These are phyloP conservation scores for Tetramorium bicarinatum DNA, from an alignment of 2,888 invertebrate species.

Conservation along the genomic window DNA sequence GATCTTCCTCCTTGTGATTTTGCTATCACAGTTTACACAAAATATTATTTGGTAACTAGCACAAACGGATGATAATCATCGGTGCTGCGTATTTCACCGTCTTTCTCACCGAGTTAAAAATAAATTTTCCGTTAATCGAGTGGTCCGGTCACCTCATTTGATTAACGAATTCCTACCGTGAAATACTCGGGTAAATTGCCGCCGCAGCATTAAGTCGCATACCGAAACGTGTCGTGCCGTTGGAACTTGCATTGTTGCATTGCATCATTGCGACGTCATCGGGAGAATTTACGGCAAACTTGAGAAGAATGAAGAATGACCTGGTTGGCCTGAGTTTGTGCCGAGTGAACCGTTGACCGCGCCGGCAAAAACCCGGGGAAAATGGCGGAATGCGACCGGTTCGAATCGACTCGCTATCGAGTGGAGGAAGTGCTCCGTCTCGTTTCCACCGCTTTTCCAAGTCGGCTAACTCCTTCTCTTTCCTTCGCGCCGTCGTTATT, in stretches of 20 bases:
- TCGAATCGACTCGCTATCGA: constrained; percentile 79
- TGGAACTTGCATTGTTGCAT: constrained; percentile 14
- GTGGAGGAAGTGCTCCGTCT: constrained; percentile 64
- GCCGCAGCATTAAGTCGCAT: constrained; percentile 13
- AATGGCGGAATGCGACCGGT: constrained; percentile 77
- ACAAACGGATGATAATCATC: background rate
- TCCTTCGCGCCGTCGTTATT: constrained; percentile 42
- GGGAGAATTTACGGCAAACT: constrained; percentile 20
- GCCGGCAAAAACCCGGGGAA: constrained; percentile 74
- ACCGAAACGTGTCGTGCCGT: constrained; percentile 7
- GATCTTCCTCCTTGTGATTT: background rate
- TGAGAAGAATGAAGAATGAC: constrained; percentile 66
- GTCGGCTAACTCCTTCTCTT: constrained; percentile 25
- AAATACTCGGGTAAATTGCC: constrained; percentile 27
- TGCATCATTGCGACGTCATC: constrained; percentile 13
- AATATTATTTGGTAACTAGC: background rate
- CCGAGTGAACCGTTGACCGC: constrained; percentile 73
- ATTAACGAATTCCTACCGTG: constrained; percentile 24
- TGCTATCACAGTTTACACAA: background rate
- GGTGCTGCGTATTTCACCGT: background rate
- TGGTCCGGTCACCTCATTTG: constrained; percentile 18
- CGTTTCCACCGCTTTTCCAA: constrained; percentile 33
- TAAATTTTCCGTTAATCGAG: constrained; percentile 23
- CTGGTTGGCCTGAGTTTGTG: constrained; percentile 68
- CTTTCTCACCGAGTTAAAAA: background rate